phyloP scores from a whole-genome alignment of 2,888 invertebrate genomes.

The Nymphalis urticae region DNA sequence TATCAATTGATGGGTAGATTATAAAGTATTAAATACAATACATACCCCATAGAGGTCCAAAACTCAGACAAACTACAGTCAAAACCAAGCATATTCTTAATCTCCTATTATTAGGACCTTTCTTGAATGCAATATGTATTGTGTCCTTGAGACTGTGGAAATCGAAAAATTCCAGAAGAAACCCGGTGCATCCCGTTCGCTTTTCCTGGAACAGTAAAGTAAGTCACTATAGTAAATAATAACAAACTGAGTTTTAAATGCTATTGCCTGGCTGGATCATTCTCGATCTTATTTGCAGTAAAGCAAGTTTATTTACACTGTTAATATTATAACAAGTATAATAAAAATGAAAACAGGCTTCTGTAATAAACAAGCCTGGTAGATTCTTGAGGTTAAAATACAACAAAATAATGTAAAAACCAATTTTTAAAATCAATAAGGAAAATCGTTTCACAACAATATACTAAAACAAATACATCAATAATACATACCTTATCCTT shows the following conservation, averaged over 20 bases:
- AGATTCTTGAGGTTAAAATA: not conserved
- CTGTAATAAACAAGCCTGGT: too few relatives aligned
- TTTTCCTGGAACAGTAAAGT: conserved; percentile 53
- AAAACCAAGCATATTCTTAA: conserved; percentile 65
- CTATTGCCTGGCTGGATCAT: not conserved
- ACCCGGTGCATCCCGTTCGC: conserved; percentile 56
- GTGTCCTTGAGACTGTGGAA: conserved; percentile 74
- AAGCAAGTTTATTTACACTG: too few relatives aligned
- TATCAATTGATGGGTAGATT: not conserved
- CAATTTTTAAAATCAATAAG: conserved; percentile 9
- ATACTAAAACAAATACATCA: conserved; percentile 16
- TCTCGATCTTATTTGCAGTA: too few relatives aligned
- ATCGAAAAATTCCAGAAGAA: conserved; percentile 73
- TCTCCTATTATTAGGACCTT: conserved; percentile 68
- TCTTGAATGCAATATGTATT: conserved; percentile 75
- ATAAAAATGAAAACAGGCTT: too few relatives aligned
- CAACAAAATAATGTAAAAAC: not conserved
- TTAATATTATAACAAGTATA: too few relatives aligned
- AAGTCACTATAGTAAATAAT: too few relatives aligned
- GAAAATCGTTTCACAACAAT: conserved; percentile 20
- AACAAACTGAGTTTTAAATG: too few relatives aligned
- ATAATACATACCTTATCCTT: conserved; percentile 63
- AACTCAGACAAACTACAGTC: conserved; percentile 64
- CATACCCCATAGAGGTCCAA: conserved; percentile 74
- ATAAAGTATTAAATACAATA: conserved; percentile 26